Percentiles rank a stretch among this genome's conserved stretches.
Conservation (phyloP, 2,113 vertebrate species). For the Atlantisia rogersi region DNA sequence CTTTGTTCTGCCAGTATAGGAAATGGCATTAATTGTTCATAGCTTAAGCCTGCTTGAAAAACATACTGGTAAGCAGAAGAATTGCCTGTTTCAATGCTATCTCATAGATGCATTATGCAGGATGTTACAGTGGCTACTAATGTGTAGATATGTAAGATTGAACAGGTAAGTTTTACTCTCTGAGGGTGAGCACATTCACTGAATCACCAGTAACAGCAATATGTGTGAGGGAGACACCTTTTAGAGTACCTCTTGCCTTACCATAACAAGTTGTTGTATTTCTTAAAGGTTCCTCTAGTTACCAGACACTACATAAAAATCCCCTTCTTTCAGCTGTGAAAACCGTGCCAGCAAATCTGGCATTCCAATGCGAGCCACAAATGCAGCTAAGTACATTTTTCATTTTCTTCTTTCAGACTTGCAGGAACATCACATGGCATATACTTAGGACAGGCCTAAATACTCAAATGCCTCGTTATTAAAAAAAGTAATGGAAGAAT, state of each 20-base stretch:
- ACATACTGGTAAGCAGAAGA: not conserved
- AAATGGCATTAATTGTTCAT: not conserved
- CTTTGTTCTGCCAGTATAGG: not conserved
- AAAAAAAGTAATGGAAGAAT: not conserved
- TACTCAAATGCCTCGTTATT: not conserved
- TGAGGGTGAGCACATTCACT: not conserved
- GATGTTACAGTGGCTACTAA: not conserved
- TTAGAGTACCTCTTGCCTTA: not conserved
- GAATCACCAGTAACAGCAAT: not conserved
- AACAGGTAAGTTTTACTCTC: not conserved
- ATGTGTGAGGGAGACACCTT: not conserved
- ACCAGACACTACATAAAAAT: constrained; percentile 41
- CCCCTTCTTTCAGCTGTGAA: not conserved
- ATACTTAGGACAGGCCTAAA: not conserved
- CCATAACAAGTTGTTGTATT: not conserved
- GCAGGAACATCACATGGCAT: not conserved
- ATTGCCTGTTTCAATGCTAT: not conserved
- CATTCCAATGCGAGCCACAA: constrained; percentile 3
- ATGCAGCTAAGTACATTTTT: not conserved
- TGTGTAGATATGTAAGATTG: not conserved
- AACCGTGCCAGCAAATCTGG: constrained; percentile 12
- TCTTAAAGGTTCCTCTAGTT: constrained; percentile 21
- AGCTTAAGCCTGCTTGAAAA: not conserved
- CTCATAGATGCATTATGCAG: not conserved
- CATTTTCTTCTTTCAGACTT: not conserved